phyloP scores from a whole-genome alignment of 2,797 vertebrate species.

The Myoxocephalus aenaeus region DNA sequence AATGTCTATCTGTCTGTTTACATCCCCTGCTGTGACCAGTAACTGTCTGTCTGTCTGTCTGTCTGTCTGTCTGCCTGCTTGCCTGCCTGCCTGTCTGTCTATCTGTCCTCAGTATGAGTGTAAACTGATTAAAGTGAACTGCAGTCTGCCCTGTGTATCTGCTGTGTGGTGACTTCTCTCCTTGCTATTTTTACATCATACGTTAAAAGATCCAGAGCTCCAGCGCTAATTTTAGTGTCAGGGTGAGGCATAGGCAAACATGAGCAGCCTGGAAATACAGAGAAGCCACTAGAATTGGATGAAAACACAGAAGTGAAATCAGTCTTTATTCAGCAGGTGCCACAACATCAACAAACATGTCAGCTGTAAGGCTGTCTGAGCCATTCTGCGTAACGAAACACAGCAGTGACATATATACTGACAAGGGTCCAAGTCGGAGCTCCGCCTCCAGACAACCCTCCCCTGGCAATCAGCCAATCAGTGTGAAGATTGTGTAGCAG shows the following conservation, averaged over 20 bases:
- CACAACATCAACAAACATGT: background rate
- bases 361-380: background rate
- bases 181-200: constrained; percentile 68
- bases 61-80: background rate
- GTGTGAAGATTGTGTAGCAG: background rate
- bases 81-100: no score
- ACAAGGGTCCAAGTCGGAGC: background rate
- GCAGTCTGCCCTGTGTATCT: constrained; percentile 18
- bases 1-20: constrained; percentile 26
- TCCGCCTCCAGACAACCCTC: background rate
- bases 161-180: constrained; percentile 43
- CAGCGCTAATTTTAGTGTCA: constrained; percentile 67
- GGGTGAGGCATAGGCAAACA: constrained; percentile 46
- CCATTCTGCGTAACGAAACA: constrained; percentile 2
- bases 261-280: constrained; percentile 15
- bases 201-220: constrained; percentile 50
- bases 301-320: constrained; percentile 32
- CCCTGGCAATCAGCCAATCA: constrained; percentile 20
- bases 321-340: constrained; percentile 51
- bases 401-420: background rate
- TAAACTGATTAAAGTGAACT: no score
- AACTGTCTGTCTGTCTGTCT: background rate
- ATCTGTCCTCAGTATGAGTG: background rate
- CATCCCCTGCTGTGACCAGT: constrained; percentile 15
- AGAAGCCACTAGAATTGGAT: constrained; percentile 24